Base-by-base conservation (phyloP, 1,140 invertebrate genomes). In the Heliothis virescens region DNA sequence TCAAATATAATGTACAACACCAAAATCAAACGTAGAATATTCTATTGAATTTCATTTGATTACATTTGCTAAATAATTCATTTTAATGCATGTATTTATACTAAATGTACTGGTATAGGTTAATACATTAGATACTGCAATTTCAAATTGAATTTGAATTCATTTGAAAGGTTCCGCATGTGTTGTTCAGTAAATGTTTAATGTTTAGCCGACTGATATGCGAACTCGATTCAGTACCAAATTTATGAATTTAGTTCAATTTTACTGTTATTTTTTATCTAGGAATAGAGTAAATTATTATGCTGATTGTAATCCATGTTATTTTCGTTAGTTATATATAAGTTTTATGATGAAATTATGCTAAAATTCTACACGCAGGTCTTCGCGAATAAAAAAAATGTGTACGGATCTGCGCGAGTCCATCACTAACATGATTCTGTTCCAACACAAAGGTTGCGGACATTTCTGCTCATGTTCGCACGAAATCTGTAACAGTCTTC, bases 101-200 rank as follows among this genome's bases (percentile, higher is more conserved):
- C 55, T 2, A 62, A 41, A 29, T 26, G 26, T 34, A 57, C 5
- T 10, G 16, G 4, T 62, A 21, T 34, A 62, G 59, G 59, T 59
- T 62, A 62, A 29, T 62, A 62, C 59, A 62, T 62, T 62, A 62
- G 21, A 62, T 62, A 59, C 29, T 34, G 21, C 34, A 41, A 9
- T 41, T 41, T 41, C 0, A 41, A 41, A 41, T 41, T 62, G 59
- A 62, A 13, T 12, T 29, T 34, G 26, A 13, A 63, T 41, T 7
- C 3, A 63, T 63, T 63, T 34, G 26, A 15, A 63, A 63, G 12
- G 26, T 63, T 63, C 60, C 60, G 34, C n/a, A 41, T 63, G 29
- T 29, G 3, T 26, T 21, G 26, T 41, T 41, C 15, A n/a, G 60
- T n/a, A 41, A 63, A 41, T 34, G 59, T 29, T 62, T 34, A 62